phyloP scores from a whole-genome alignment of 1,140 invertebrate genomes.

The Hetaerina americana region DNA sequence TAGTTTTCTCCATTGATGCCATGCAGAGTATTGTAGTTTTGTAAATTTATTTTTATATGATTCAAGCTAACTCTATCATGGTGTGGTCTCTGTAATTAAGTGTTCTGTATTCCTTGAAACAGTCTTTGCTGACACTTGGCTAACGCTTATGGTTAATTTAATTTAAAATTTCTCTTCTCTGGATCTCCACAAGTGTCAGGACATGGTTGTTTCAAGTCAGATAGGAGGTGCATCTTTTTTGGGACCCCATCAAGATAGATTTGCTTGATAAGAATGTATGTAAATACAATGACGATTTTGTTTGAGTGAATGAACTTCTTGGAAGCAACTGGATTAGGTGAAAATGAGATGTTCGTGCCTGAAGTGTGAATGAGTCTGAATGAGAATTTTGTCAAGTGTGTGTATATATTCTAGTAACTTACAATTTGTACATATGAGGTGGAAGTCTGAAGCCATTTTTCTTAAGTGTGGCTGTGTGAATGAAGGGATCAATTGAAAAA shows the following conservation, averaged over 20 bases:
- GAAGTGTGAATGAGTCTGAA: neutral
- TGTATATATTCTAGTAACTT: neutral
- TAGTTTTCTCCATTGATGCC: conserved; percentile 5
- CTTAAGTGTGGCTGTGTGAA: neutral
- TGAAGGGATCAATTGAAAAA: conserved; percentile 3
- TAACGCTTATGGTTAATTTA: neutral
- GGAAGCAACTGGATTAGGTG: neutral
- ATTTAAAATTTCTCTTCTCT: neutral
- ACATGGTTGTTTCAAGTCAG: neutral
- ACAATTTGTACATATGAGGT: neutral
- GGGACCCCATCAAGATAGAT: neutral
- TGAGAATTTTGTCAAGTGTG: neutral
- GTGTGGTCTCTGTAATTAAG: conserved; percentile 8
- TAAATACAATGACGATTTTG: neutral
- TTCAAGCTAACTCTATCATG: conserved; percentile 6
- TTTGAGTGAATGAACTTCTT: neutral
- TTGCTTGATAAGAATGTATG: neutral
- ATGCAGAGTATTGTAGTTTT: conserved; percentile 20
- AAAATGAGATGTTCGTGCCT: neutral
- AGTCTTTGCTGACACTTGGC: neutral
- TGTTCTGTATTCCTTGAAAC: neutral
- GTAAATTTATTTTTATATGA: conserved; percentile 22
- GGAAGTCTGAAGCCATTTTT: neutral
- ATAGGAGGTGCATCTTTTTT: neutral
- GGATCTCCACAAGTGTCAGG: neutral